These are phyloP conservation scores for Mus caroli DNA, from an alignment of 2,797 vertebrate species.

Conservation along the genomic window DNA sequence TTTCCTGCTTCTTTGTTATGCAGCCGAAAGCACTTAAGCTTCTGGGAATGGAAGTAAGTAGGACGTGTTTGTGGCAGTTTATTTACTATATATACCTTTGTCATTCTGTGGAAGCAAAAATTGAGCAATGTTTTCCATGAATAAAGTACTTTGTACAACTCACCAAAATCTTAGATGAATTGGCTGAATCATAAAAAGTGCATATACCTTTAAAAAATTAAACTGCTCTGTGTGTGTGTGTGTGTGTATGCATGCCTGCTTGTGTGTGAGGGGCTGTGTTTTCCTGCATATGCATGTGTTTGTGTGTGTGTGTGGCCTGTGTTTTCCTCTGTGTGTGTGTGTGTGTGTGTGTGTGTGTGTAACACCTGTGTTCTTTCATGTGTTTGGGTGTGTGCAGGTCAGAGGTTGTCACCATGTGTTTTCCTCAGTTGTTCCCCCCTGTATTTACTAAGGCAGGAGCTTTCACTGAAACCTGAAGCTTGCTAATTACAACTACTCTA, in stretches of 20 bases:
- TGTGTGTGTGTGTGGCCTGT: background rate
- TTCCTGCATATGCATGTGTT: background rate
- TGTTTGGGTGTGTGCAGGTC: background rate
- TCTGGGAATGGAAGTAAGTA: constrained; percentile 97
- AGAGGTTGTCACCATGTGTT: too few relatives aligned
- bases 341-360: background rate
- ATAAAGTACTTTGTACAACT: background rate
- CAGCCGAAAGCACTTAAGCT: constrained; percentile 99
- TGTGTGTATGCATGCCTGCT: background rate
- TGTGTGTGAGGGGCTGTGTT: background rate
- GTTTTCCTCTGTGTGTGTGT: background rate
- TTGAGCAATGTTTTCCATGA: constrained; percentile 28
- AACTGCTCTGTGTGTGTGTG: background rate
- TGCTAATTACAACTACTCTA: background rate
- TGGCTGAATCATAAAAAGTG: background rate
- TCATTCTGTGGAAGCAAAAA: constrained; percentile 52
- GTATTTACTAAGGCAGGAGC: background rate
- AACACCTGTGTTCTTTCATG: background rate
- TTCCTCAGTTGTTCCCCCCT: background rate
- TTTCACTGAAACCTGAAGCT: background rate
- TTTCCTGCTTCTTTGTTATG: constrained; percentile 70
- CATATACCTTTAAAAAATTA: background rate
- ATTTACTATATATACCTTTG: background rate
- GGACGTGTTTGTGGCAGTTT: constrained; percentile 43
- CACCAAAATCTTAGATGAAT: constrained; percentile 1